A percentile compares a stretch with the other conserved stretches of the same genome.
These are phyloP conservation scores for Hystrix brachyura DNA, from an alignment of 2,113 vertebrate genomes.

Conservation along the genomic window DNA sequence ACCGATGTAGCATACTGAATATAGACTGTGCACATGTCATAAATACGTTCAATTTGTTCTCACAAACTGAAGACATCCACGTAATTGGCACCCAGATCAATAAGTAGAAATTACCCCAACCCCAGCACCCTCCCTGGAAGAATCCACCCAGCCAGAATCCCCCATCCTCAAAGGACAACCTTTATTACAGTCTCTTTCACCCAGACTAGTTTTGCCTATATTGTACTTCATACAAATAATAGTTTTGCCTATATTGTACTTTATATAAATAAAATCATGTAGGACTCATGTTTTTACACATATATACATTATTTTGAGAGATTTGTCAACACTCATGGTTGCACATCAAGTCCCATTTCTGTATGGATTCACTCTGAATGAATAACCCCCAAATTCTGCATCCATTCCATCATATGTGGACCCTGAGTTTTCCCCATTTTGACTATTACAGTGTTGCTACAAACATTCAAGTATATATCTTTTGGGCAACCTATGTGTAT, in stretches of 20 bases:
- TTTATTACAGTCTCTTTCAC: background rate
- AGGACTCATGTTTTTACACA: background rate
- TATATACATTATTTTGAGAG: background rate
- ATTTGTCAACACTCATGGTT: background rate
- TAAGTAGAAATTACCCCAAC: background rate
- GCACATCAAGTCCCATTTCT: background rate
- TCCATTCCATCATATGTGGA: background rate
- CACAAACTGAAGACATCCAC: background rate
- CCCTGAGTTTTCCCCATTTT: background rate
- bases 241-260: background rate
- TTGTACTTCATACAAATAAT: background rate
- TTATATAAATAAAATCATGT: background rate
- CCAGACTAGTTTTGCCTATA: background rate
- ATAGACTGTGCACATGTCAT: background rate
- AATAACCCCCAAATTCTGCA: background rate
- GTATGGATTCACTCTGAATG: background rate
- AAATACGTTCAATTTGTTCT: background rate
- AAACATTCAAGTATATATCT: background rate
- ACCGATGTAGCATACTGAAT: too few relatives aligned
- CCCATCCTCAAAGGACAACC: background rate
- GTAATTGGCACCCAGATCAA: background rate
- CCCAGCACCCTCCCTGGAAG: background rate
- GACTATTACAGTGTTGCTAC: background rate
- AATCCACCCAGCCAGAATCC: background rate
- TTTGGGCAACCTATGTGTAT: background rate